phyloP scores from a whole-genome alignment of 2,888 invertebrate species.

The Erpobdella octoculata region DNA sequence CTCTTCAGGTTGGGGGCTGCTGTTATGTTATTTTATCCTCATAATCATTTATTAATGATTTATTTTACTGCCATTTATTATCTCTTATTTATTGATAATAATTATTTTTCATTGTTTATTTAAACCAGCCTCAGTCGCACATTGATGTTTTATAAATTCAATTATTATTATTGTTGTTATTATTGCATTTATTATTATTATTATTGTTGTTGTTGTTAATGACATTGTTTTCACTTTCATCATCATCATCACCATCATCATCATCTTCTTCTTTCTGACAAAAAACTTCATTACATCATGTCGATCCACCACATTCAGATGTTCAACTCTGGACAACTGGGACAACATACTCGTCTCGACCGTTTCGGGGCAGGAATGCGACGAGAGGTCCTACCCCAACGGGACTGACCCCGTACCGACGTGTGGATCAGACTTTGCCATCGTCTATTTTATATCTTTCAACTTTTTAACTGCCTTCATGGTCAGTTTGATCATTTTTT shows the following conservation, averaged over 20 bases:
- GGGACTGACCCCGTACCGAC: not conserved
- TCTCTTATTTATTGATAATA: too few relatives aligned
- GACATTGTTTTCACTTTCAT: not conserved
- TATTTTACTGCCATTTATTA: not conserved
- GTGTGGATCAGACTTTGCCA: slow-evolving; percentile 92
- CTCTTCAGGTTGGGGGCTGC: slow-evolving; percentile 21
- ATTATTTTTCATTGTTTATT: too few relatives aligned
- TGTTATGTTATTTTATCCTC: not conserved
- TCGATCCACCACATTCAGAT: slow-evolving; percentile 63
- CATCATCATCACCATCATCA: not conserved
- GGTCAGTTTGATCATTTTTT: too few relatives aligned
- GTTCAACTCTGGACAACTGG: slow-evolving; percentile 98
- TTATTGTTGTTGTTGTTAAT: too few relatives aligned
- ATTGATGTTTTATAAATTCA: too few relatives aligned
- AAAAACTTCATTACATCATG: not conserved
- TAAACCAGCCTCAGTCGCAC: too few relatives aligned
- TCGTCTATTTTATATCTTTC: slow-evolving; percentile 66
- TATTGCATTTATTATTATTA: too few relatives aligned
- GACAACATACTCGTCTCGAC: slow-evolving; percentile 98
- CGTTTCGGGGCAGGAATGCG: slow-evolving; percentile 79
- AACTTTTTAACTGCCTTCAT: slow-evolving; percentile 99
- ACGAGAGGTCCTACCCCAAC: slow-evolving; percentile 50
- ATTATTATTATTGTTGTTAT: too few relatives aligned
- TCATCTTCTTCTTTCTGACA: not conserved
- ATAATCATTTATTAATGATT: too few relatives aligned